phyloP scores from a whole-genome alignment of 2,113 vertebrate species.

The Daphoenositta chrysoptera region DNA sequence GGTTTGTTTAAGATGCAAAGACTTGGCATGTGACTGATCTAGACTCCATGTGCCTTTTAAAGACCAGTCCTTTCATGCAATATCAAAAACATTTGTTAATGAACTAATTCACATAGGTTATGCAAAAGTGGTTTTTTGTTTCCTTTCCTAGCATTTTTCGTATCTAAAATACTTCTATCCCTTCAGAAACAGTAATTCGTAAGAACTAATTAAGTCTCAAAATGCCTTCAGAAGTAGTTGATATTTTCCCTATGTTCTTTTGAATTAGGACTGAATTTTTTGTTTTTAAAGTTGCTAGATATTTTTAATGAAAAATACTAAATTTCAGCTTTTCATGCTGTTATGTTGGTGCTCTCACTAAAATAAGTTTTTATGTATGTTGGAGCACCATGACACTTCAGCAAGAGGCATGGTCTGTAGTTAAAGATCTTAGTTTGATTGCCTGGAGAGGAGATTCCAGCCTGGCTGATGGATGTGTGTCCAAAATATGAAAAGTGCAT shows the following conservation, averaged over 20 bases:
- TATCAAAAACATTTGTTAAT: background rate
- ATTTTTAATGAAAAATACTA: background rate
- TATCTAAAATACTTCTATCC: background rate
- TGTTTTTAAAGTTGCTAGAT: background rate
- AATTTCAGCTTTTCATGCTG: background rate
- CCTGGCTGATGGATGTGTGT: background rate
- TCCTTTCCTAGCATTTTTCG: background rate
- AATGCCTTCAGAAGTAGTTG: background rate
- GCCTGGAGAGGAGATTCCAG: background rate
- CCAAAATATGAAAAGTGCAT: background rate
- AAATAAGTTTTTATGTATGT: background rate
- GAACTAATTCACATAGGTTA: background rate
- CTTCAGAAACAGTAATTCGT: background rate
- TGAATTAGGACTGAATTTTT: background rate
- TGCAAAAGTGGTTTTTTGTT: background rate
- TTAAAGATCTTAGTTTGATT: background rate
- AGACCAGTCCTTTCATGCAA: background rate
- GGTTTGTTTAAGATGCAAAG: background rate
- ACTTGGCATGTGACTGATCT: background rate
- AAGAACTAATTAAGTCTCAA: background rate
- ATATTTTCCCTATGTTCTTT: background rate
- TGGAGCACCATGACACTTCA: background rate
- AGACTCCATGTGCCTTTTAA: background rate
- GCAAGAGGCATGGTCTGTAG: background rate
- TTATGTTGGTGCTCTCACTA: background rate